Base-by-base conservation (phyloP, 2,888 invertebrate species). In the Hofmannophila pseudospretella region DNA sequence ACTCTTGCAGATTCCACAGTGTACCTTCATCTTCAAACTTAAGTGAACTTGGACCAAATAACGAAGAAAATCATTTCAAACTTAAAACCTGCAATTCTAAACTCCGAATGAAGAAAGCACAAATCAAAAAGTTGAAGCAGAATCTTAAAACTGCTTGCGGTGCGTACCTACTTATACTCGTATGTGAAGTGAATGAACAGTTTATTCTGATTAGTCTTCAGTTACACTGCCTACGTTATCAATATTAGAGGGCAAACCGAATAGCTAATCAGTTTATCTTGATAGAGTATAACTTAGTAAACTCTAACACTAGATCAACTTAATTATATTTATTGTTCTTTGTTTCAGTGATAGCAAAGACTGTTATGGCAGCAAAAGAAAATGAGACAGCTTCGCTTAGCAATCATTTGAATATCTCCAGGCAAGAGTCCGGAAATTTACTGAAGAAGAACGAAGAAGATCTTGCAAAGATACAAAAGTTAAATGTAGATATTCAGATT, bases 131-230 rank as follows among this genome's bases (percentile, higher is more conserved):
- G 34, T 46, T 79, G 3, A 60, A 54, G 37, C 51, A 58, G 28
- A 64, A 66, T 31, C 41, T 79, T 1, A 64, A 60, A 42, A 65
- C 59, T 1, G 67, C 67, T 5, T 69, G 66, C 36, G 48, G 80
- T 81, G 54, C 67, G 76, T 16, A 34, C 12, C 29, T 16, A 28
- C 23, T 13, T 13, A 33, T n/a, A n/a, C n/a, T n/a, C n/a, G n/a
- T n/a, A n/a, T n/a, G n/a, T n/a, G n/a, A n/a, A n/a, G n/a, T n/a
- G n/a, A n/a, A n/a, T n/a, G n/a, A n/a, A n/a, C n/a, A n/a, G n/a
- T n/a, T n/a, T n/a, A n/a, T n/a, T n/a, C n/a, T n/a, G n/a, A n/a
- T n/a, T n/a, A n/a, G n/a, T n/a, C n/a, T n/a, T n/a, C n/a, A n/a
- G n/a, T n/a, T n/a, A n/a, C n/a, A n/a, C n/a, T n/a, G n/a, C n/a